Conservation (phyloP, 2,888 invertebrate genomes). For the Cecidostiba fungosa region DNA sequence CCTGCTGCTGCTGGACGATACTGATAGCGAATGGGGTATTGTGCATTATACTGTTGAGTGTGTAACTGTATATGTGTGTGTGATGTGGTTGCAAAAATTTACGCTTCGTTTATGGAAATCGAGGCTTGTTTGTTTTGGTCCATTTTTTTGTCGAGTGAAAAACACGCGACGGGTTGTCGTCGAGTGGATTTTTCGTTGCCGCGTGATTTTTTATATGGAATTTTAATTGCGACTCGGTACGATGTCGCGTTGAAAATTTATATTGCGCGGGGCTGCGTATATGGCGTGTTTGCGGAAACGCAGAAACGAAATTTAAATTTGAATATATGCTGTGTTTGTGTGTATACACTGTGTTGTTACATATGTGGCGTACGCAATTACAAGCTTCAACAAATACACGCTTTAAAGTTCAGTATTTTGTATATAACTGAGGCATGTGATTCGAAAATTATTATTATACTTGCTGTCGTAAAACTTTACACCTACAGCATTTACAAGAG, state of each 20-base stretch:
- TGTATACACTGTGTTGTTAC: not conserved
- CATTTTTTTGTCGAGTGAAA: not conserved
- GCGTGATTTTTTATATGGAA: not conserved
- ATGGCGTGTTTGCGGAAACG: not conserved
- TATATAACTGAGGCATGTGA: not conserved
- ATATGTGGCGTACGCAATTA: no score
- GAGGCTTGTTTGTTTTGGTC: not conserved
- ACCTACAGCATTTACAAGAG: not conserved
- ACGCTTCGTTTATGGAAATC: slow-evolving; percentile 29
- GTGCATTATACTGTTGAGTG: not conserved
- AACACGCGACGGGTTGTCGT: not conserved
- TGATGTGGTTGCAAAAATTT: slow-evolving; percentile 5
- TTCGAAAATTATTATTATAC: not conserved
- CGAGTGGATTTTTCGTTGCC: no score
- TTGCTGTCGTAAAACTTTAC: not conserved
- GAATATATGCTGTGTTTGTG: not conserved
- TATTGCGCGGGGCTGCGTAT: no score
- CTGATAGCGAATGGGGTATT: not conserved
- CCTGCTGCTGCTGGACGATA: slow-evolving; percentile 4
- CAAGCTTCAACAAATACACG: not conserved
- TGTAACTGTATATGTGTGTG: not conserved
- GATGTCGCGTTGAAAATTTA: no score
- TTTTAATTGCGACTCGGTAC: not conserved
- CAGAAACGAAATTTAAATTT: not conserved
- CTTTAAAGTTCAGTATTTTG: not conserved